Percentiles rank a stretch among this genome's conserved stretches.
Evolutionary conservation across 23 tunicate genomes (phyloP).

Genomic region (Styela clava): DNA sequence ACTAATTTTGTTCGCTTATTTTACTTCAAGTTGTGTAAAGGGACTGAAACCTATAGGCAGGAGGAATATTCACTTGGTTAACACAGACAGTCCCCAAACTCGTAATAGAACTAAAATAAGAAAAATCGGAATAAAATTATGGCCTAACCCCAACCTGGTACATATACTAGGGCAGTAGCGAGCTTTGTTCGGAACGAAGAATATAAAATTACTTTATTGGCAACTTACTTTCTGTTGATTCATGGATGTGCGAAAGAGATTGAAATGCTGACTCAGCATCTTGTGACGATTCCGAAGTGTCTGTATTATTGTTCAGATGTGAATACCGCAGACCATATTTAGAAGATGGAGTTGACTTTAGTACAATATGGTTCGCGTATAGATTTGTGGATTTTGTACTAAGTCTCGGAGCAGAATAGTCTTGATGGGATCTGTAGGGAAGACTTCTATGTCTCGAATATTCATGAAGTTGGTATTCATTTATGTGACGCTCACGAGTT

Average conservation of each 20-base stretch:
- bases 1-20: no score
- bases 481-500: neutral
- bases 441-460: neutral
- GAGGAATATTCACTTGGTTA: no score
- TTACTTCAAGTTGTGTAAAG: no score
- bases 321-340: slow-evolving; percentile 19
- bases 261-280: slow-evolving; percentile 39
- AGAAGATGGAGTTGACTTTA: slow-evolving; percentile 5
- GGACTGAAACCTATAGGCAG: no score
- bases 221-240: slow-evolving; percentile 2
- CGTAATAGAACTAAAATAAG: no score
- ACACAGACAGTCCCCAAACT: no score
- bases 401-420: neutral
- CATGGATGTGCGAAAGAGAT: slow-evolving; percentile 14
- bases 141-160: no score
- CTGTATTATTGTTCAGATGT: neutral
- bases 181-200: no score
- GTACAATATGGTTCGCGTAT: slow-evolving; percentile 19
- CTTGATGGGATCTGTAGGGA: neutral
- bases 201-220: no score
- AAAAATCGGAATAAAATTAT: no score
- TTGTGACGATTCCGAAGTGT: slow-evolving; percentile 43
- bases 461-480: neutral
- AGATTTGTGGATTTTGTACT: neutral
- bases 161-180: no score